phyloP scores from a whole-genome alignment of 2,888 invertebrate genomes.

The Heliconius ismenius region DNA sequence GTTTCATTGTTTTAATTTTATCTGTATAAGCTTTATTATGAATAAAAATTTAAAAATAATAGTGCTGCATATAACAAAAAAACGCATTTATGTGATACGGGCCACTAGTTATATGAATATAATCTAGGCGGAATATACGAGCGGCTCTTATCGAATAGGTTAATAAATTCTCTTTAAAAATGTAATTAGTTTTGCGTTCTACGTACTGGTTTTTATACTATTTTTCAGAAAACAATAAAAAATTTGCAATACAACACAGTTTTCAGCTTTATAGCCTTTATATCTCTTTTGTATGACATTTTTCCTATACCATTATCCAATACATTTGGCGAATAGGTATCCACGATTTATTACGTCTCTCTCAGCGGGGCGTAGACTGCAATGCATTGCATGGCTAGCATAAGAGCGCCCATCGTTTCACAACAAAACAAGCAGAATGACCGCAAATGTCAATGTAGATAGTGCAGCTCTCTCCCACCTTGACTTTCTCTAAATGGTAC shows the following conservation, averaged over 20 bases:
- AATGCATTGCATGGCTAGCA: conserved; percentile 49
- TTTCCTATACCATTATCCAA: conserved; percentile 37
- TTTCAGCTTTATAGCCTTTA: conserved; percentile 7
- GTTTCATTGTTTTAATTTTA: background rate
- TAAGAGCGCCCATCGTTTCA: conserved; percentile 43
- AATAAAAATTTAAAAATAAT: background rate
- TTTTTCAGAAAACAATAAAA: conserved; percentile 4
- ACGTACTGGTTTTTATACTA: background rate
- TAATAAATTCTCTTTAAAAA: conserved; percentile 3
- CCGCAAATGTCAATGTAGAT: conserved; percentile 24
- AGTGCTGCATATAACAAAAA: background rate
- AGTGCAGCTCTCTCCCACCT: background rate
- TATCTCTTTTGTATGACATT: conserved; percentile 31
- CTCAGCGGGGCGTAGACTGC: conserved; percentile 59
- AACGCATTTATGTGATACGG: background rate
- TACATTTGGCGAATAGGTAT: conserved; percentile 48
- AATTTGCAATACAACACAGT: conserved; percentile 13
- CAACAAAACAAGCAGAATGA: conserved; percentile 24
- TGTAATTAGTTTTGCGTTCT: background rate
- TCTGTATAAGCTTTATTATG: background rate
- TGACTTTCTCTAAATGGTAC: background rate
- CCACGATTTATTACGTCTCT: conserved; percentile 71
- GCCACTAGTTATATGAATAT: background rate
- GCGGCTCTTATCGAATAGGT: background rate
- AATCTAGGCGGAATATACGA: conserved; percentile 1